Evolutionary conservation across 2,888 invertebrate species (phyloP), one percentile per base, ranked within the genome.

Genomic region (Brachylomia viminalis): DNA sequence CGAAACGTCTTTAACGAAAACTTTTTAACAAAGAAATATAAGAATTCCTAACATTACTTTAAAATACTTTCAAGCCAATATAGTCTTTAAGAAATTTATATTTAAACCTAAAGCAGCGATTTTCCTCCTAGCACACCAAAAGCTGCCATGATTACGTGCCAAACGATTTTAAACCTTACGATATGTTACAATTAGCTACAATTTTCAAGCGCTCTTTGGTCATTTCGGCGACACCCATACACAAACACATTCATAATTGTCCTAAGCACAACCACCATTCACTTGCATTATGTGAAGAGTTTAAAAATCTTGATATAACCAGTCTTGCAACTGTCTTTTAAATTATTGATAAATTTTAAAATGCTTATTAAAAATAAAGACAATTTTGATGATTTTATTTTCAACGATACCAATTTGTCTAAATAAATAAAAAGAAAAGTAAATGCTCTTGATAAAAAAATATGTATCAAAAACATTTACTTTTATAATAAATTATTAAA

Each of bases 131-230:
- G 67, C 58, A 75, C 71, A 81, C 62, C 52, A 33, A 70, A 83
- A 85, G 83, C 83, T 75, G 71, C 71, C 61, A 83, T 70, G 38
- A 72, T 83, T 54, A 69, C 72, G 69, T 82, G 84, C 84, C 82
- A 82, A 80, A 82, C 71, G 75, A 87, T 84, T 84, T 52, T 82
- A 78, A 72, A 84, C 79, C 87, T 87, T 90, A 91, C 86, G 92
- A 92, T 93, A 93, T 93, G 91, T 92, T 87, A 91, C 87, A 91
- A 90, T 88, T 88, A 91, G 88, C 88, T 91, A 89, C 78, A 87
- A 75, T 89, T 88, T 92, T 85, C 90, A 92, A 92, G 93, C 92
- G 87, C 91, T 95, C 94, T 95, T 95, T 95, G 95, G 95, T 94
- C 91, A 91, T 84, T 82, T 88, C 87, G 88, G 86, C 90, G 86